Conservation (phyloP, 2,797 vertebrate genomes). For the Glyptemys insculpta region DNA sequence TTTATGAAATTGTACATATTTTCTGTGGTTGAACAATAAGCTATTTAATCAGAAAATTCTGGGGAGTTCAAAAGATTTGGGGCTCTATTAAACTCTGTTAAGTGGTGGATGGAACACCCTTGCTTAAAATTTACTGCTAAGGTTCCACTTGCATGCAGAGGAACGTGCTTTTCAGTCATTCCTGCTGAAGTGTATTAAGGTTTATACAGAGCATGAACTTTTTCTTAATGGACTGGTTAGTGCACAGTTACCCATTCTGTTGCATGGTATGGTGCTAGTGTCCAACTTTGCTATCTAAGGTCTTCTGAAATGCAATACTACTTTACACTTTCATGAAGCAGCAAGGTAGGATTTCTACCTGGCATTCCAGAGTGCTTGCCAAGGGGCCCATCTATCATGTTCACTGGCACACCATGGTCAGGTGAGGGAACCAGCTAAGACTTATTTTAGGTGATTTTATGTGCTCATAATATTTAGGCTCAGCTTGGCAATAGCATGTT, state of each 20-base stretch:
- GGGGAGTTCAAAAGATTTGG: constrained; percentile 47
- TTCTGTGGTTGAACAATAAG: constrained; percentile 53
- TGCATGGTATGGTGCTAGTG: not conserved
- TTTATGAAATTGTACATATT: constrained; percentile 17
- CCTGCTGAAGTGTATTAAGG: not conserved
- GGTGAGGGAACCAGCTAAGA: not conserved
- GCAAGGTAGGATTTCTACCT: not conserved
- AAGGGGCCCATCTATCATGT: not conserved
- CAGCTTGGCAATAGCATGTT: accelerated
- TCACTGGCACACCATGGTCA: not conserved
- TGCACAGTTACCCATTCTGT: not conserved
- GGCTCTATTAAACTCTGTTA: constrained; percentile 53
- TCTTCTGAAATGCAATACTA: not conserved
- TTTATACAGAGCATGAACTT: not conserved
- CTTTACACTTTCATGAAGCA: not conserved
- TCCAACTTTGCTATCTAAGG: not conserved
- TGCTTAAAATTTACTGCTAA: constrained; percentile 48
- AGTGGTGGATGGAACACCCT: constrained; percentile 58
- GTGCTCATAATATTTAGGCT: not conserved
- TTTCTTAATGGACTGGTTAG: not conserved
- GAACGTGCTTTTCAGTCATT: constrained; percentile 32
- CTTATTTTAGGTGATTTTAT: not conserved
- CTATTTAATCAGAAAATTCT: constrained; percentile 28
- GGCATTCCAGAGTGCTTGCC: not conserved
- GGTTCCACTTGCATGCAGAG: constrained; percentile 41